A percentile compares a stretch with the other conserved stretches of the same genome.
These are phyloP conservation scores for Tapirus terrestris DNA, from an alignment of 2,113 vertebrate species.

Conservation along the genomic window DNA sequence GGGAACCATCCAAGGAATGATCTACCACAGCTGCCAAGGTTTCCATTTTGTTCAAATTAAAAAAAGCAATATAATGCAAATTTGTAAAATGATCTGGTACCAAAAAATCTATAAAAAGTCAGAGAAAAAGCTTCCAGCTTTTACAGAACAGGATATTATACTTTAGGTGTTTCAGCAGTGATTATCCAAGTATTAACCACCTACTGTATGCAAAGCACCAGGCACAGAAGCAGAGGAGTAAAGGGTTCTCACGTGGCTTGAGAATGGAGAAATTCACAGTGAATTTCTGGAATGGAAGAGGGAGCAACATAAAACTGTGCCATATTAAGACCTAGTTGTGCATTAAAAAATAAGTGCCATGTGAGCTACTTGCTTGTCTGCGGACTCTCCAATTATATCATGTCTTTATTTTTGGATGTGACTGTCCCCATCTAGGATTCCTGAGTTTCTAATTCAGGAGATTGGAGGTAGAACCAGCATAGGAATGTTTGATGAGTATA, in stretches of 20 bases:
- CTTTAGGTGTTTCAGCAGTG: not conserved
- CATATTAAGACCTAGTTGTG: rapidly evolving
- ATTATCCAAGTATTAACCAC: not conserved
- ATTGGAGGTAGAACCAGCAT: not conserved
- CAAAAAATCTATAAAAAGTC: not conserved
- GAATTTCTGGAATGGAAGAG: not conserved
- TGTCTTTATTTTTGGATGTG: not conserved
- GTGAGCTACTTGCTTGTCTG: not conserved
- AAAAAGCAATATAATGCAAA: not conserved
- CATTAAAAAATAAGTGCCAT: not conserved
- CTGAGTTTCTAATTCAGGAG: not conserved
- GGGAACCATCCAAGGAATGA: not conserved
- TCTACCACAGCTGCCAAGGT: not conserved
- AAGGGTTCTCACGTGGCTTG: not conserved
- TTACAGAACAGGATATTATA: not conserved
- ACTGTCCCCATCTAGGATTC: not conserved
- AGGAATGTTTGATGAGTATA: not conserved
- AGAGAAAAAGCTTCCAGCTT: not conserved
- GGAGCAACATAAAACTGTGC: not conserved
- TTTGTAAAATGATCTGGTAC: not conserved
- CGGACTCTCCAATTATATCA: not conserved
- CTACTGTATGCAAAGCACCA: not conserved
- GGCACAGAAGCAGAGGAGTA: not conserved
- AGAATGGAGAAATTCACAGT: not conserved
- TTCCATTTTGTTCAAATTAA: not conserved